Conservation (phyloP, 2,797 vertebrate species). For the Neosilurus hyrtlii region DNA sequence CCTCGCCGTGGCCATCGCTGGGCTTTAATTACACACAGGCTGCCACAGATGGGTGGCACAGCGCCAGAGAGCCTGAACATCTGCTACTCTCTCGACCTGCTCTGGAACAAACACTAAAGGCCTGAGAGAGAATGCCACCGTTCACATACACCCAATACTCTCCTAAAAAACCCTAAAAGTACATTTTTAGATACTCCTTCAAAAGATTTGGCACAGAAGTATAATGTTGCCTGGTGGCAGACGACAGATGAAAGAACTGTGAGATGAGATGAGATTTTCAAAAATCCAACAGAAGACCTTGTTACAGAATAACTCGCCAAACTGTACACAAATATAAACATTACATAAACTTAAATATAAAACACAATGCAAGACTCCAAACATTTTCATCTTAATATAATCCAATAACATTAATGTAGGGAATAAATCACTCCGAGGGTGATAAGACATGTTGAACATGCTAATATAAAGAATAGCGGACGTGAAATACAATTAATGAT, state of each 20-base stretch:
- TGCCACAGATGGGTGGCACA: constrained; percentile 21
- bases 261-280: background rate
- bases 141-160: background rate
- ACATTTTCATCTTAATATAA: background rate
- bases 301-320: background rate
- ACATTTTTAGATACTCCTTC: background rate
- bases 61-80: constrained; percentile 24
- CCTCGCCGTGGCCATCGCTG: constrained; percentile 8
- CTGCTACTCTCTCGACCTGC: constrained; percentile 22
- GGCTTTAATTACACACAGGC: constrained; percentile 38
- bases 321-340: background rate
- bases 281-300: background rate
- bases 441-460: no score
- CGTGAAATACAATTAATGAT: background rate
- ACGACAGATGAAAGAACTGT: background rate
- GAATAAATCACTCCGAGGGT: background rate
- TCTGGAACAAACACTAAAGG: constrained; percentile 5
- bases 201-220: background rate
- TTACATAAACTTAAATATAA: background rate
- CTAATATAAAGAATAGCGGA: background rate
- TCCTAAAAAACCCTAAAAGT: background rate
- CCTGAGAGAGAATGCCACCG: background rate
- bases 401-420: background rate
- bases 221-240: background rate
- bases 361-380: background rate